These are phyloP conservation scores for Solenopsis invicta DNA, from an alignment of 1,140 invertebrate genomes.

Conservation along the genomic window DNA sequence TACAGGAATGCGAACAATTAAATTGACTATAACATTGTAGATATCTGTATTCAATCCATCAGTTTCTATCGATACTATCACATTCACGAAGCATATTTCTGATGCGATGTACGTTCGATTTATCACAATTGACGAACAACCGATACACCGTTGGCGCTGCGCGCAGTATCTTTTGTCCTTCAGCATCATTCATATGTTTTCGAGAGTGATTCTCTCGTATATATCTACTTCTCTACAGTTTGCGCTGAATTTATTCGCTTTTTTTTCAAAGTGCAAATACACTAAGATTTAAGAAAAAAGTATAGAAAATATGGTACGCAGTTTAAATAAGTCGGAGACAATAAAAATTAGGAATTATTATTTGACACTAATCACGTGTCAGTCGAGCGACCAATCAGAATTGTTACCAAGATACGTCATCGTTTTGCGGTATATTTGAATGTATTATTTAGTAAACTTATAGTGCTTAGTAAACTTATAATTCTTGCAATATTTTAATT, in stretches of 20 bases:
- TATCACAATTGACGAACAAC: constrained; percentile 28
- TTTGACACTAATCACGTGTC: too few species aligned
- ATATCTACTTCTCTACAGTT: constrained; percentile 3
- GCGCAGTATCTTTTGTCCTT: neutral
- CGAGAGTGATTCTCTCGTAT: neutral
- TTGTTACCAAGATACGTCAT: too few species aligned
- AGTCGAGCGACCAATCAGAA: too few species aligned
- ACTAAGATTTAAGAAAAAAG: too few species aligned
- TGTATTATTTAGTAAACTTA: too few species aligned
- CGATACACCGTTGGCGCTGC: neutral
- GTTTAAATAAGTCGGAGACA: too few species aligned
- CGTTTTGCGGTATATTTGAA: too few species aligned
- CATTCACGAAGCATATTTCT: neutral
- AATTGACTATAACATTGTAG: constrained; percentile 29
- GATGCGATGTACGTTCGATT: constrained; percentile 23
- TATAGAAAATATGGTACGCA: too few species aligned
- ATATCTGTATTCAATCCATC: constrained; percentile 32
- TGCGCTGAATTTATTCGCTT: neutral
- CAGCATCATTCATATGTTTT: neutral
- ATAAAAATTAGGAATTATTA: too few species aligned
- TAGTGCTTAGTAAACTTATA: too few species aligned
- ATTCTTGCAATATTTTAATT: too few species aligned
- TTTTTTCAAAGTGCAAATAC: neutral
- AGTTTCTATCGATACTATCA: constrained; percentile 1
- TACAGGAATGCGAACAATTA: constrained; percentile 23